Conservation (phyloP, 2,888 invertebrate species). For the Geophilus truncorum region DNA sequence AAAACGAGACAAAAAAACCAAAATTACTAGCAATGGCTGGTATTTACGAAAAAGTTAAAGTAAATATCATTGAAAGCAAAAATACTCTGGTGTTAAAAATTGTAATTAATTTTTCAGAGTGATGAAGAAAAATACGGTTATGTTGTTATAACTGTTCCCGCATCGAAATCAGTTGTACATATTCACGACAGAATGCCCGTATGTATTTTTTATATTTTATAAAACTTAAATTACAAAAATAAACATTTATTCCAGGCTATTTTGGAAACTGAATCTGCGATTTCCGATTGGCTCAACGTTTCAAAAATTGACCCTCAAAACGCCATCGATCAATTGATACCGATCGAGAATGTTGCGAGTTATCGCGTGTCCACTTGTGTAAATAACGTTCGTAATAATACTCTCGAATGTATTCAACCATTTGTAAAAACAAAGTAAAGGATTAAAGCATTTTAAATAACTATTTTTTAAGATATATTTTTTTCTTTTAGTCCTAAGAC, state of each 20-base stretch:
- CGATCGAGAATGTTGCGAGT: neutral
- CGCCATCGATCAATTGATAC: neutral
- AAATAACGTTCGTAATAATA: slow-evolving; percentile 22
- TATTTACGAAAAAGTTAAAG: neutral
- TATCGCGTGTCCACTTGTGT: slow-evolving; percentile 22
- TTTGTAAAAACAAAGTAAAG: neutral
- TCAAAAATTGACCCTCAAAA: slow-evolving; percentile 53
- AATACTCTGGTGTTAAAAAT: neutral
- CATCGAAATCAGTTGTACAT: slow-evolving; percentile 18
- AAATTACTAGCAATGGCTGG: slow-evolving; percentile 29
- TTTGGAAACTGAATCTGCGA: slow-evolving; percentile 61
- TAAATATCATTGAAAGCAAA: neutral
- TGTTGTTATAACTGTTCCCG: slow-evolving; percentile 34
- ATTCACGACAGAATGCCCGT: slow-evolving; percentile 38
- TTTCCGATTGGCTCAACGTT: slow-evolving; percentile 64
- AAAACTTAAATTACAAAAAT: neutral
- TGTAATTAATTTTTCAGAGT: neutral
- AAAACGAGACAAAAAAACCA: neutral
- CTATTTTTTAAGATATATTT: too few relatives aligned
- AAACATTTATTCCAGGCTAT: slow-evolving; percentile 53
- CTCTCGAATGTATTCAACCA: slow-evolving; percentile 23
- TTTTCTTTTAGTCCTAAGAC: neutral
- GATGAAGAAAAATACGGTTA: slow-evolving; percentile 14
- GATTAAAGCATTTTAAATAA: neutral
- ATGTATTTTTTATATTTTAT: neutral